phyloP scores from a whole-genome alignment of 1,140 invertebrate genomes.

The Drosophila rhopaloa region DNA sequence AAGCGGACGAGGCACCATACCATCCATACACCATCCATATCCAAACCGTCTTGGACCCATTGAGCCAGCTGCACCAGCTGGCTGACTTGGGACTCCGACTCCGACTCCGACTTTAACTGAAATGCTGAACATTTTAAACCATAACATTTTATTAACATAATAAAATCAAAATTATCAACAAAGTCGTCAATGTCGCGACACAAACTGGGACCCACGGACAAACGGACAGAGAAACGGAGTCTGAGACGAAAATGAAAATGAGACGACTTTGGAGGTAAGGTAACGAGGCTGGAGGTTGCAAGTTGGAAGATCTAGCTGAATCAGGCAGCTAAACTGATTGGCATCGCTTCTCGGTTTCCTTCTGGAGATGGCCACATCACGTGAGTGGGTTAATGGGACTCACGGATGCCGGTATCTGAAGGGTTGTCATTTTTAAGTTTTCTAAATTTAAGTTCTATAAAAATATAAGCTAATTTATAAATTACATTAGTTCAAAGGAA shows the following conservation, averaged over 20 bases:
- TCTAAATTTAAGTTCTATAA: no score
- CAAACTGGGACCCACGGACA: slow-evolving; percentile 40
- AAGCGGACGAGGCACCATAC: slow-evolving; percentile 44
- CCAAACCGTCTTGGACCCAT: slow-evolving; percentile 23
- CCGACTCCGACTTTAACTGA: slow-evolving; percentile 43
- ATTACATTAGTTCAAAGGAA: no score
- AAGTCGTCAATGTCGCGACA: slow-evolving; percentile 83
- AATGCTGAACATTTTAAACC: slow-evolving; percentile 83
- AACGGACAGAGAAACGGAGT: slow-evolving; percentile 27
- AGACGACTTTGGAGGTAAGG: slow-evolving; percentile 75
- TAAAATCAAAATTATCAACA: slow-evolving; percentile 84
- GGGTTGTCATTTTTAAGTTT: no score
- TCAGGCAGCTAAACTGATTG: slow-evolving; percentile 59
- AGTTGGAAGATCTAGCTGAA: slow-evolving; percentile 31
- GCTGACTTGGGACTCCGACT: slow-evolving; percentile 21
- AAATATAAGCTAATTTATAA: no score
- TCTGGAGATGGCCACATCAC: slow-evolving; percentile 31
- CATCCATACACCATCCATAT: not conserved
- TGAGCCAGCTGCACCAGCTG: slow-evolving; percentile 53
- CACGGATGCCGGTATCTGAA: not conserved
- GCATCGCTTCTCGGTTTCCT: slow-evolving; percentile 42
- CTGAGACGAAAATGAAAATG: slow-evolving; percentile 67
- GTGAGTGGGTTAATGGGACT: slow-evolving; percentile 12
- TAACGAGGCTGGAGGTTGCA: slow-evolving; percentile 50
- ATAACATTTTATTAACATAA: slow-evolving; percentile 84